Evolutionary conservation across 2,113 vertebrate genomes (phyloP).

Genomic region (Grammomys dolichurus): DNA sequence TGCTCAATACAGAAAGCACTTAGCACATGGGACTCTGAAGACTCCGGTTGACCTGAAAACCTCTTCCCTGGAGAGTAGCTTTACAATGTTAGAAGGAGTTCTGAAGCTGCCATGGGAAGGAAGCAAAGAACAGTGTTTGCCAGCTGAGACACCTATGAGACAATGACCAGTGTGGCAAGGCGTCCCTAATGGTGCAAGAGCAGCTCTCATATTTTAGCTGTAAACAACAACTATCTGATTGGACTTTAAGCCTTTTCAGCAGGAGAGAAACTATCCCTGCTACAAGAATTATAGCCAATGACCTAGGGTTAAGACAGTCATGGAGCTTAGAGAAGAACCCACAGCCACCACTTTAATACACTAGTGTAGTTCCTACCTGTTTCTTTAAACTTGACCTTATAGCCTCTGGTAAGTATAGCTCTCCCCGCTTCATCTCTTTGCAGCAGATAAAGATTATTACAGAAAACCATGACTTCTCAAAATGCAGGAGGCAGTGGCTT

Average conservation of each 20-base stretch:
- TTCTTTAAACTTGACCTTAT: not conserved
- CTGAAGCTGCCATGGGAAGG: not conserved
- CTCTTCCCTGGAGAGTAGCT: not conserved
- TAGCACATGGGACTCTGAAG: not conserved
- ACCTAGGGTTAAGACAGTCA: not conserved
- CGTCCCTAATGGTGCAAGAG: not conserved
- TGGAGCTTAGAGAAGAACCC: not conserved
- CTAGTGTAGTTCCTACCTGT: not conserved
- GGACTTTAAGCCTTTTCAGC: not conserved
- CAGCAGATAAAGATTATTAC: not conserved
- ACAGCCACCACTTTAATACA: not conserved
- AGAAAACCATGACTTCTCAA: not conserved
- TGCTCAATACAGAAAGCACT: not conserved
- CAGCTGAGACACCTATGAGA: not conserved
- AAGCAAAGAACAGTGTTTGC: not conserved
- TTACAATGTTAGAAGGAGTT: not conserved
- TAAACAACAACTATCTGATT: not conserved
- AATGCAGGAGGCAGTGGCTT: not conserved
- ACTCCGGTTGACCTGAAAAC: not conserved
- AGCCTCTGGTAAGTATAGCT: not conserved
- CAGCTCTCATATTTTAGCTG: not conserved
- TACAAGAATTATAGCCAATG: not conserved
- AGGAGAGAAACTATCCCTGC: not conserved
- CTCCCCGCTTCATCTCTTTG: not conserved
- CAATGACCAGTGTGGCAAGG: not conserved